Evolutionary conservation across 2,797 vertebrate genomes (phyloP).

Genomic region (Syngnathus acus): DNA sequence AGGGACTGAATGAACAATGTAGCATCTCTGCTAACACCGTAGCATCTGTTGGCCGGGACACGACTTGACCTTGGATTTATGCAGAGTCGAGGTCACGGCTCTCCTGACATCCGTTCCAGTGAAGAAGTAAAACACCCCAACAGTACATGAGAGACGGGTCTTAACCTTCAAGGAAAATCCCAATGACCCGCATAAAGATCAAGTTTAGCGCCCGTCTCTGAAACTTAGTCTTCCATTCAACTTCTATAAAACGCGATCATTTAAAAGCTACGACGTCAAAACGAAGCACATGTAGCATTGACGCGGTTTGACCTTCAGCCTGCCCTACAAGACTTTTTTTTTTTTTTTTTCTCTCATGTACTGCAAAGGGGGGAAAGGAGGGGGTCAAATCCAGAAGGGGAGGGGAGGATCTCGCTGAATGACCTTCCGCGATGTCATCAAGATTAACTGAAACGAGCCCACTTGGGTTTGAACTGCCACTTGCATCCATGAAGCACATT

Average conservation of each 20-base stretch:
- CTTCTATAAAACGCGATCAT: constrained; percentile 57
- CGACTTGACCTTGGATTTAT: constrained; percentile 63
- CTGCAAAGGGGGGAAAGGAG: background rate
- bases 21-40: constrained; percentile 80
- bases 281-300: constrained; percentile 60
- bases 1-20: constrained; percentile 71
- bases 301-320: constrained; percentile 15
- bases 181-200: constrained; percentile 20
- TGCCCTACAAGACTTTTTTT: background rate
- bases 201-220: constrained; percentile 49
- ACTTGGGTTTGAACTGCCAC: constrained; percentile 48
- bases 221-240: constrained; percentile 72
- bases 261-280: constrained; percentile 50
- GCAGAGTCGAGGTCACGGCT: constrained; percentile 64
- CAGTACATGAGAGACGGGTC: constrained; percentile 61
- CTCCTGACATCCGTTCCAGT: constrained; percentile 49
- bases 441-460: constrained; percentile 16
- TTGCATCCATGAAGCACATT: constrained; percentile 14
- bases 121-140: constrained; percentile 25
- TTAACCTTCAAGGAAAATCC: constrained; percentile 10
- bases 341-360: constrained; percentile 61
- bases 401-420: constrained; percentile 35
- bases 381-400: background rate
- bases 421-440: constrained; percentile 49
- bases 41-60: constrained; percentile 76